Evolutionary conservation across 2,113 vertebrate genomes (phyloP).

Genomic region (Phodopus roborovskii): DNA sequence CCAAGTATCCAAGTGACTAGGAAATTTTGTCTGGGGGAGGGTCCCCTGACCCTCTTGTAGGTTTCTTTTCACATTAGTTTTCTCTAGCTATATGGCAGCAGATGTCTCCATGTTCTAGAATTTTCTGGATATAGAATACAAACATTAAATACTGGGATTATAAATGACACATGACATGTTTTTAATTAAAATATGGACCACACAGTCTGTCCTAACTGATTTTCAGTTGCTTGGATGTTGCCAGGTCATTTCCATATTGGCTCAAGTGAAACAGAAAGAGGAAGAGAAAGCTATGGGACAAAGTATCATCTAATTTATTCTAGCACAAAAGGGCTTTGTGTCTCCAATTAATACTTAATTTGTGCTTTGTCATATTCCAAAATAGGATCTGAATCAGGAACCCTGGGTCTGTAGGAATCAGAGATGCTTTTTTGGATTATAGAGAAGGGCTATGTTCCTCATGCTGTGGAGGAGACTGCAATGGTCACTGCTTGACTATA

Average conservation of each 20-base stretch:
- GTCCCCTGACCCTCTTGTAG: background rate
- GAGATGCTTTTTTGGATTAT: background rate
- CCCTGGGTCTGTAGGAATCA: background rate
- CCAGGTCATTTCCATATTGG: conserved; percentile 60
- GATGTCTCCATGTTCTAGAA: background rate
- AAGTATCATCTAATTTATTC: background rate
- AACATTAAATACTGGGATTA: background rate
- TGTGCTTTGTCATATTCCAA: background rate
- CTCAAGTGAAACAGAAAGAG: background rate
- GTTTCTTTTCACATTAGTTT: background rate
- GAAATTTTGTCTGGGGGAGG: background rate
- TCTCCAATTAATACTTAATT: background rate
- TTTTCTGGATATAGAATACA: background rate
- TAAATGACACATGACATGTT: background rate
- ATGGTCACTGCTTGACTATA: accelerated
- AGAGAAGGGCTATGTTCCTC: background rate
- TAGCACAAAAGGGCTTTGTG: background rate
- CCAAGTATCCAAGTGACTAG: too few species aligned
- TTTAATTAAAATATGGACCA: conserved; percentile 70
- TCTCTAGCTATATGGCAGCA: background rate
- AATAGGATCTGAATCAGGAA: background rate
- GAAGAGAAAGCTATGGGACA: background rate
- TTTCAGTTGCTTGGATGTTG: conserved; percentile 46
- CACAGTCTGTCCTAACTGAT: background rate
- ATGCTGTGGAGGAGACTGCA: background rate